Evolutionary conservation across 2,888 invertebrate species (phyloP), one percentile per base, ranked within the genome.

Genomic region (Sinelater perroti): DNA sequence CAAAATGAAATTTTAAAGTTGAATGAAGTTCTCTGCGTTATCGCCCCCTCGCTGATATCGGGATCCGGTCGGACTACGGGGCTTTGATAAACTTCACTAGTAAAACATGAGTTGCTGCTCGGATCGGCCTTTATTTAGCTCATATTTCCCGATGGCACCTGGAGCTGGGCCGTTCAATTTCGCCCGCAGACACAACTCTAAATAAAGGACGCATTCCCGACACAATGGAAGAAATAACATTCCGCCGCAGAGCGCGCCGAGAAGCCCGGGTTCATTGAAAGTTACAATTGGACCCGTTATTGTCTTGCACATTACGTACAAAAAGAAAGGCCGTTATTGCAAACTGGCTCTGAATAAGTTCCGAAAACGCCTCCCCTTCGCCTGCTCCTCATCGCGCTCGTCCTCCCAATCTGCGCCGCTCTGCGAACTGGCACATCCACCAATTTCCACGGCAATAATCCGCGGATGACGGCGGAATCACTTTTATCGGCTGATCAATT

Each of bases 1-100:
- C 66, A 62, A 67, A 68, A 67, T 68, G 67, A 68, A 68, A 68
- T 68, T 68, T 68, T 68, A 68, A 68, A 68, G 64, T 68, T 68
- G 65, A 60, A 68, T 68, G 68, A 68, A 64, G 61, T 65, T 57
- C 62, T 62, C 59, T 64, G 62, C 64, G 64, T 66, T 67, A 65
- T 66, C 67, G 61, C 60, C 62, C 64, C 62, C 64, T 57, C 58
- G 62, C 56, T 60, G 63, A 64, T 61, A 62, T 61, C 60, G 59
- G 59, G 56, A 62, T 64, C 55, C 62, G 51, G 60, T 59, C 60
- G 57, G 54, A 61, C 61, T 51, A 59, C 55, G 51, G 52, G 47
- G 58, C 61, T 60, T 64, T 64, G 60, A 64, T 64, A 60, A 64
- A 62, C 62, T 62, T 40, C 47, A 52, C 58, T 47, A 61, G 61